Evolutionary conservation across 2,113 vertebrate species (phyloP).

Genomic region (Hemiprocne comata): DNA sequence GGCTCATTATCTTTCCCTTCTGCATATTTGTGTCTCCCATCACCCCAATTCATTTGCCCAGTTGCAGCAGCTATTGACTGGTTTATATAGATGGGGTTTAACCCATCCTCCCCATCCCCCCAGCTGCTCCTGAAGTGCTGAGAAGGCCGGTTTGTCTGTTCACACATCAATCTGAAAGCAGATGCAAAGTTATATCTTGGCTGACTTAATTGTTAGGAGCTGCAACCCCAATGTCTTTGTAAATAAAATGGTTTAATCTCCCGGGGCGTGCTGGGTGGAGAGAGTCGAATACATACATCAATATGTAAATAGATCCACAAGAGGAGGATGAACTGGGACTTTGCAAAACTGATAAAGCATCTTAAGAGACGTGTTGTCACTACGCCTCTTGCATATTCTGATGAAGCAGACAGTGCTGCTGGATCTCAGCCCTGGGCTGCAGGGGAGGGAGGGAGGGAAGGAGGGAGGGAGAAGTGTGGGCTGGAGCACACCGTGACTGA

Average conservation of each 20-base stretch:
- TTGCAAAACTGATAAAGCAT: slow-evolving; percentile 66
- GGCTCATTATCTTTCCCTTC: not conserved
- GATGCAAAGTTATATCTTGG: slow-evolving; percentile 18
- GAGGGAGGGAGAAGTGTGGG: slow-evolving; percentile 12
- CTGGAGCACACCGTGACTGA: not conserved
- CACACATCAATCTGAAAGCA: slow-evolving; percentile 25
- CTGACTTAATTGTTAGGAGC: slow-evolving; percentile 27
- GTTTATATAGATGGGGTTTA: not conserved
- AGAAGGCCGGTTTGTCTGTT: not conserved
- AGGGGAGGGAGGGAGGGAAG: not conserved
- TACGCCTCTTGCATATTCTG: slow-evolving; percentile 33
- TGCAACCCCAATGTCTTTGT: slow-evolving; percentile 52
- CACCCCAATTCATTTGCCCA: not conserved
- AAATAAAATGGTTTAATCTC: slow-evolving; percentile 65
- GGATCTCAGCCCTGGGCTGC: not conserved
- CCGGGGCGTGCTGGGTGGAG: slow-evolving; percentile 22
- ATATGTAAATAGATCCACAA: slow-evolving; percentile 69
- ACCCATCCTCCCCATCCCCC: not conserved
- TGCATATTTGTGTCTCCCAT: not conserved
- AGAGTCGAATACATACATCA: slow-evolving; percentile 66
- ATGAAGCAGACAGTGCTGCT: slow-evolving; percentile 20
- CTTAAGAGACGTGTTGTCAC: slow-evolving; percentile 32
- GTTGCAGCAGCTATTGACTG: slow-evolving; percentile 19
- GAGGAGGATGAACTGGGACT: slow-evolving; percentile 39
- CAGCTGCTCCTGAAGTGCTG: not conserved